A percentile compares a stretch with the other conserved stretches of the same genome.
Conservation (phyloP, 2,888 invertebrate genomes). For the Beris chalybata region DNA sequence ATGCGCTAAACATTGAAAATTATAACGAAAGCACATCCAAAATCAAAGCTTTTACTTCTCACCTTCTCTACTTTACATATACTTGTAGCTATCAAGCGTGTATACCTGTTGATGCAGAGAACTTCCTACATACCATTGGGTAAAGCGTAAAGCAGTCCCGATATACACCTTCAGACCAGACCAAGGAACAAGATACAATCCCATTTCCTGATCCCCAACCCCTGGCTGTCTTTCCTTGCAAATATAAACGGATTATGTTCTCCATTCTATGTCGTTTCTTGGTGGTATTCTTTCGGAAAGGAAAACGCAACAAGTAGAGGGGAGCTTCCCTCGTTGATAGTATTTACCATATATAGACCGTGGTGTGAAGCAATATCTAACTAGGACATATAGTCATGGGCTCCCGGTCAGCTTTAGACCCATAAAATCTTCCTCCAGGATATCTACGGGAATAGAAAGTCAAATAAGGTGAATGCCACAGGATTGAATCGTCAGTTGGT, state of each 20-base stretch:
- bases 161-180: slow-evolving; percentile 15
- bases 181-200: slow-evolving; percentile 21
- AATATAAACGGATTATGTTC: slow-evolving; percentile 28
- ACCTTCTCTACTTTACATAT: not conserved
- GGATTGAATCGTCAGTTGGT: slow-evolving; percentile 51
- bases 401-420: slow-evolving; percentile 1
- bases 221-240: slow-evolving; percentile 7
- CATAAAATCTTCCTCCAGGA: slow-evolving; percentile 26
- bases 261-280: slow-evolving; percentile 17
- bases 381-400: not conserved
- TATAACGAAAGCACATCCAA: slow-evolving; percentile 7
- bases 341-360: slow-evolving; percentile 20
- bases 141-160: not conserved
- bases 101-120: not conserved
- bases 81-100: not conserved
- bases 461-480: slow-evolving; percentile 43
- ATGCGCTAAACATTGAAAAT: slow-evolving; percentile 23
- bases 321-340: not conserved
- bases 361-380: not conserved
- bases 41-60: not conserved
- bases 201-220: slow-evolving; percentile 21
- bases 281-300: slow-evolving; percentile 20
- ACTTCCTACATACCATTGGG: not conserved
- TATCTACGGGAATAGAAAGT: slow-evolving; percentile 34
- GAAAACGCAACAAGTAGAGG: slow-evolving; percentile 26